Evolutionary conservation across 2,797 vertebrate genomes (phyloP).

Genomic region (Cirrhinus mrigala): DNA sequence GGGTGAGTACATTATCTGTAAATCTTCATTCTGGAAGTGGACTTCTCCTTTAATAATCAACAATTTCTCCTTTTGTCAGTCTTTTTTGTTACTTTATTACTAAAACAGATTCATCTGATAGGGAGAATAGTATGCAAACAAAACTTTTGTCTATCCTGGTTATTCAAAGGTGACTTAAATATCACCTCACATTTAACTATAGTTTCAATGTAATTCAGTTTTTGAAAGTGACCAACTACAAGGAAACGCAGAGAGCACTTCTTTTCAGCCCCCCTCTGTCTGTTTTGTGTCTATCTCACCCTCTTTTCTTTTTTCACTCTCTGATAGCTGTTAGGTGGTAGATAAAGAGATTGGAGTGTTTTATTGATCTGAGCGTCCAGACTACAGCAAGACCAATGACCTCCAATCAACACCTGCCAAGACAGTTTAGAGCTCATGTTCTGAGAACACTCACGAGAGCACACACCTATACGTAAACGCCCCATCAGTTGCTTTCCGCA

Average conservation of each 20-base stretch:
- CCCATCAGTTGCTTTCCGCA: conserved; percentile 22
- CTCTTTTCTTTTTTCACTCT: conserved; percentile 39
- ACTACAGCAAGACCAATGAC: conserved; percentile 54
- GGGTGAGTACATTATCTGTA: too few relatives aligned
- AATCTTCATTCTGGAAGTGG: too few relatives aligned
- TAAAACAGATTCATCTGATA: background rate
- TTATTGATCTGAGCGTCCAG: conserved; percentile 51
- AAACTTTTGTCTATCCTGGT: background rate
- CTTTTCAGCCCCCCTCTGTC: background rate
- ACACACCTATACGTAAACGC: conserved; percentile 1
- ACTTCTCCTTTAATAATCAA: too few relatives aligned
- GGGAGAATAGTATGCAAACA: background rate
- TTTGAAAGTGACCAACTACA: conserved; percentile 3
- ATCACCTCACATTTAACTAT: background rate
- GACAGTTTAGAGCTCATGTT: conserved; percentile 52
- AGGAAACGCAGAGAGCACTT: background rate
- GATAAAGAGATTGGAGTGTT: conserved; percentile 56
- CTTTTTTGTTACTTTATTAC: background rate
- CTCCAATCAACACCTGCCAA: conserved; percentile 57
- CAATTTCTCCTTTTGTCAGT: too few relatives aligned
- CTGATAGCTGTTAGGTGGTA: conserved; percentile 58
- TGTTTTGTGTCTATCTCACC: background rate
- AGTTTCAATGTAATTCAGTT: conserved; percentile 13
- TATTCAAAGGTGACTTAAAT: background rate
- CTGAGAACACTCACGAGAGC: conserved; percentile 20